Conservation (phyloP, 2,888 invertebrate species). For the Sacculina carcini region DNA sequence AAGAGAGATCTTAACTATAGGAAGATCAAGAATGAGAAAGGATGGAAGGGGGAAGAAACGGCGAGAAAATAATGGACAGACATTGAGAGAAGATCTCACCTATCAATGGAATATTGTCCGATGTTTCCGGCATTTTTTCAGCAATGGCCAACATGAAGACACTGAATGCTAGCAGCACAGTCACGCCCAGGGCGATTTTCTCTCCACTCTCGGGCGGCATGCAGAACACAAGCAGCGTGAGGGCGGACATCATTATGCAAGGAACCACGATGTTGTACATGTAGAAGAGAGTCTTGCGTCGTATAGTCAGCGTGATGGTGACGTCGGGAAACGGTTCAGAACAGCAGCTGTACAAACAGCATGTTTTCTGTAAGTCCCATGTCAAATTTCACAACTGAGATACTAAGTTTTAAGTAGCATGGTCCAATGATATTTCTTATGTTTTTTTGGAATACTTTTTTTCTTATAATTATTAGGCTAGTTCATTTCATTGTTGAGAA, state of each 20-base stretch:
- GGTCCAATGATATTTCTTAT: neutral
- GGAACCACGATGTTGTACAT: constrained; percentile 30
- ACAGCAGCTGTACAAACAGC: constrained; percentile 20
- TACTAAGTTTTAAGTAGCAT: too few relatives aligned
- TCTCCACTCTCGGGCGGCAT: constrained; percentile 28
- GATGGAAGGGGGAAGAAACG: too few relatives aligned
- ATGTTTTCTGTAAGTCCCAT: neutral
- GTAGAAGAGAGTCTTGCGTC: constrained; percentile 24
- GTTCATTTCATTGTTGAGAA: too few relatives aligned
- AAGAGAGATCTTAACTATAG: too few relatives aligned
- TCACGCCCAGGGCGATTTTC: constrained; percentile 28
- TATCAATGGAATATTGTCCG: constrained; percentile 28
- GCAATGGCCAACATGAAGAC: constrained; percentile 30
- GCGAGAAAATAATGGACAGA: too few relatives aligned
- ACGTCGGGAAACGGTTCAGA: constrained; percentile 29
- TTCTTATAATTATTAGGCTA: too few relatives aligned
- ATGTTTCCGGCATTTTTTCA: constrained; percentile 30
- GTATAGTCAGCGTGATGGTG: constrained; percentile 26
- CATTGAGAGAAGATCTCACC: constrained; percentile 21
- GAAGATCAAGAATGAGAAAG: too few relatives aligned
- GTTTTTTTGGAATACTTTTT: too few relatives aligned
- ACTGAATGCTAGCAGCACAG: constrained; percentile 28
- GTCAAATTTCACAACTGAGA: neutral
- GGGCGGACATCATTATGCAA: constrained; percentile 27
- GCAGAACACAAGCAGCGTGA: constrained; percentile 28